These are phyloP conservation scores for Mimachlamys varia DNA, from an alignment of 2,888 invertebrate species.

Conservation along the genomic window DNA sequence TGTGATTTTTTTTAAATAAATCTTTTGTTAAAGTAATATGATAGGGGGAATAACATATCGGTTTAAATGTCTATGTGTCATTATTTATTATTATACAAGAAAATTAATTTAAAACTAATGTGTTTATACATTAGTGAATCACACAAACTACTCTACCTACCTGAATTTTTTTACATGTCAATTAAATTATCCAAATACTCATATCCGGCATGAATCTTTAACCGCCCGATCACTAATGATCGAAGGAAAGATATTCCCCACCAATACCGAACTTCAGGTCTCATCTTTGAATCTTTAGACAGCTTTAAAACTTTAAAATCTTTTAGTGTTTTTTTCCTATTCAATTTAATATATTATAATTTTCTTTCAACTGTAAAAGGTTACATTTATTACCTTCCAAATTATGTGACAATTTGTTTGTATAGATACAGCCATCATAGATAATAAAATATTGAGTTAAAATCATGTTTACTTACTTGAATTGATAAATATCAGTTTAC, in stretches of 20 bases:
- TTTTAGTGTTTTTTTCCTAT: not conserved
- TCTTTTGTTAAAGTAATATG: not conserved
- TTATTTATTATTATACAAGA: not conserved
- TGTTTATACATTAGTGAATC: not conserved
- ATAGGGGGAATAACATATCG: not conserved
- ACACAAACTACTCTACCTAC: not conserved
- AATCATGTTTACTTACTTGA: not conserved
- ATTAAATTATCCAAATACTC: not conserved
- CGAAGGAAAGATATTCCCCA: not conserved
- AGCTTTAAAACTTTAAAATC: not conserved
- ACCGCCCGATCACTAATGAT: not conserved
- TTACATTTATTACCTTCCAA: not conserved
- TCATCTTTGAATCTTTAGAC: constrained; percentile 7
- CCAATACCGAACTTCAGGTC: not conserved
- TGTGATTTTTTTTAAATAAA: not conserved
- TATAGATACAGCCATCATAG: not conserved
- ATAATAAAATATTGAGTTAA: not conserved
- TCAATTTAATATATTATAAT: not conserved
- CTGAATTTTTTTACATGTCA: not conserved
- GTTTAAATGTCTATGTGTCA: not conserved
- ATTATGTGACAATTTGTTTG: not conserved
- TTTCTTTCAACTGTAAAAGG: not conserved
- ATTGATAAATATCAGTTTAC: no score
- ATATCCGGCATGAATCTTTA: not conserved
- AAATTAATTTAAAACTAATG: not conserved